Conservation (phyloP, 2,797 vertebrate species). For the Neopelma chrysocephalum region DNA sequence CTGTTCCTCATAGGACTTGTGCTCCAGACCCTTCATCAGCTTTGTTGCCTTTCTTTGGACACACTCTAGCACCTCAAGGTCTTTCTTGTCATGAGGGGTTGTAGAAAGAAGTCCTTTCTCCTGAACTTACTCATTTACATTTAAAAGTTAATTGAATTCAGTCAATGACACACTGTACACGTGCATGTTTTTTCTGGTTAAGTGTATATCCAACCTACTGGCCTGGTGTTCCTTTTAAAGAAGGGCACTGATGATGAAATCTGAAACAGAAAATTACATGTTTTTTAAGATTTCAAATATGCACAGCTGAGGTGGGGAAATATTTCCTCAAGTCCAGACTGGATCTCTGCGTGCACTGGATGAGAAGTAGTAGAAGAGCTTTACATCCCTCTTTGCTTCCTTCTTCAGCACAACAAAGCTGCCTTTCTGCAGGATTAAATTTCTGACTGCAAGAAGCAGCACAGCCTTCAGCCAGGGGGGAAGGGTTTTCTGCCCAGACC, state of each 20-base stretch:
- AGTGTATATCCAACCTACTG: neutral
- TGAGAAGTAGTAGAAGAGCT: neutral
- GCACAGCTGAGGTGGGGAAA: neutral
- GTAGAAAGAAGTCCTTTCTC: neutral
- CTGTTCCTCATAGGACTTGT: neutral
- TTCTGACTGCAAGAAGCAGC: neutral
- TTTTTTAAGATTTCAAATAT: neutral
- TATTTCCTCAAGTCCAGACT: neutral
- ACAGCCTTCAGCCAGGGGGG: neutral
- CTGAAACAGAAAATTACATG: neutral
- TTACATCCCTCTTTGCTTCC: neutral
- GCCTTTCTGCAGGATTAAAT: neutral
- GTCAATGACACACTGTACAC: neutral
- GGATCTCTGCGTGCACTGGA: neutral
- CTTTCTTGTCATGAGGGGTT: neutral
- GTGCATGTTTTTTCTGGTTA: neutral
- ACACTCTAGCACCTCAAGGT: neutral
- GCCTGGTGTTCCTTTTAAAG: neutral
- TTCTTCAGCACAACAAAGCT: neutral
- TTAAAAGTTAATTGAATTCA: neutral
- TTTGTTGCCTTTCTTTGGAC: neutral
- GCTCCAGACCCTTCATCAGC: neutral
- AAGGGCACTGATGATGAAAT: neutral
- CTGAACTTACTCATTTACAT: neutral
- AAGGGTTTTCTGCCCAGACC: neutral